Evolutionary conservation across 2,113 vertebrate genomes (phyloP), one percentile per base, ranked within the genome.

Genomic region (Melanerpes formicivorus): DNA sequence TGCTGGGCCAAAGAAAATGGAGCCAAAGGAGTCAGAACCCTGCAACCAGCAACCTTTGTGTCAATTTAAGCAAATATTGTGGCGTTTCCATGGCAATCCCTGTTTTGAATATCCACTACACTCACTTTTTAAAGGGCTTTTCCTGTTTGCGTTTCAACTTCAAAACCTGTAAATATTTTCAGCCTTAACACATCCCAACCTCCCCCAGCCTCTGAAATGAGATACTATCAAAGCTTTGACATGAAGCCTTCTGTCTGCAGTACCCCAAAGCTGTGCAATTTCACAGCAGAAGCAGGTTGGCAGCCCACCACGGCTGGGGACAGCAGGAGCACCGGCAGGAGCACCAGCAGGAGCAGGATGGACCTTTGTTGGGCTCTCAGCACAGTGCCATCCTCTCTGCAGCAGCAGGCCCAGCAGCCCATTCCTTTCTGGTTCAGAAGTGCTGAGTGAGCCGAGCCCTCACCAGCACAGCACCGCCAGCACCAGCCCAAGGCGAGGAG

Each of bases 31-130:
- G 95, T 96, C 66, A 94, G 94, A 97, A 97, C 95, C 95, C 96
- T 94, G 95, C 93, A 95, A 97, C 97, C 95, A 54, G 96, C 97
- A 98, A 97, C 96, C 97, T 97, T 98, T 98, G 98, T 98, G 97
- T 98, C 97, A 97, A 98, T 98, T 98, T 97, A 98, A 97, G 97
- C 98, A 98, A 98, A 98, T 98, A 98, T 98, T 98, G 98, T 98
- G 97, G 97, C 25, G 97, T 98, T 98, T 98, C 98, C 98, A 98
- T 98, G 97, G 97, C 75, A 97, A 98, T 98, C 90, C 98, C 97
- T 98, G 98, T 98, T 98, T 98, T 98, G 98, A 98, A 97, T 98
- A 98, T 97, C 97, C 97, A 97, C 97, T 92, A 95, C 97, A 95
- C 96, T 98, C 94, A 97, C 94, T 98, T 98, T 98, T 97, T 98